Base-by-base conservation (phyloP, 2,113 vertebrate genomes). In the Nothocercus julius region DNA sequence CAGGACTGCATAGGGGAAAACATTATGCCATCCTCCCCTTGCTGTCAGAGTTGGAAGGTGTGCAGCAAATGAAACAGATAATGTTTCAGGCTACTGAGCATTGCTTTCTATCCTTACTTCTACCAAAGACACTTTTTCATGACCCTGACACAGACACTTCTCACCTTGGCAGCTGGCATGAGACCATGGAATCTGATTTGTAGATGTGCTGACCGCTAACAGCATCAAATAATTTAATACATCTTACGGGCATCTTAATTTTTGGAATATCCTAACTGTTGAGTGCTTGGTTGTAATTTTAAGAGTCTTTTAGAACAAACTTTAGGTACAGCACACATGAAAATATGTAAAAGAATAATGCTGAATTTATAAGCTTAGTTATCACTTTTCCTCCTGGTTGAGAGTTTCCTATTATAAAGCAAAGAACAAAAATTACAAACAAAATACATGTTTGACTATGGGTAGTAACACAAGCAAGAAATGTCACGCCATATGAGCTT, bases 361-460 rank as follows among this genome's bases (percentile, higher is more conserved):
- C 70, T 3, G 40, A 13, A 63, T 45, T 15, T 13, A 80, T 12
- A 77, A 82, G 4, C 18, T 53, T 4, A 1, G 13, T 66, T 94
- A 74, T 38, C 18, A 73, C 36, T 75, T 78, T 40, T 51, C 56
- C 30, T 56, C 24, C 27, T 25, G 18, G 7, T 8, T 92, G 8
- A 4, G 81, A 84, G 36, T 17, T 70, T 84, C 27, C 32, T 42
- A 19, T 34, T 59, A 1, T 4, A 68, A 54, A 27, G 77, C 24
- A 56, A 42, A 54, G 42, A 13, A 70, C 4, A 24, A 88, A 89
- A 90, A n/a, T 7, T 47, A 54, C 53, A 87, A 72, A 75, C 28
- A n/a, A 74, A 42, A 4, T 0, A 3, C 2, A 11, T 0, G 5
- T 49, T 53, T 82, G 44, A 17, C 30, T 67, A 21, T 17, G 67